Conservation (phyloP, 37 sponge, comb jelly and placozoan genomes). For the Mnemiopsis leidyi region DNA sequence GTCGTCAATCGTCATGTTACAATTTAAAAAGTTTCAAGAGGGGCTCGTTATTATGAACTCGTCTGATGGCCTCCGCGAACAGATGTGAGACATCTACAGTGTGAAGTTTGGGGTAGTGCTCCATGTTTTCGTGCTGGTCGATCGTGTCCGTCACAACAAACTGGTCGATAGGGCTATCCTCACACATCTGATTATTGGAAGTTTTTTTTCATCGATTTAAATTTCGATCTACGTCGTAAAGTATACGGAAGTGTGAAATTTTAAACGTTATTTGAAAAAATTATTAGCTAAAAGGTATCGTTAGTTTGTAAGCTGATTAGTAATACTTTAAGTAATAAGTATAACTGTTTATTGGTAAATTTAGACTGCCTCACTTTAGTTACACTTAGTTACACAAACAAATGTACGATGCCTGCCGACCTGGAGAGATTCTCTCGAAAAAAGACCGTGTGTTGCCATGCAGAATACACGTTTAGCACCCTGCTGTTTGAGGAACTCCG, state of each 20-base stretch:
- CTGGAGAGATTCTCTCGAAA: background rate
- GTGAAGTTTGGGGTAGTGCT: background rate
- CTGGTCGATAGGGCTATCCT: constrained; percentile 43
- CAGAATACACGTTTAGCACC: background rate
- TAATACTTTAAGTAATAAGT: too few relatives aligned
- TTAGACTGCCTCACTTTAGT: too few relatives aligned
- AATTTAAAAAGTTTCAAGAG: background rate
- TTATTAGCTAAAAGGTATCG: too few relatives aligned
- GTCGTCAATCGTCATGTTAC: too few relatives aligned
- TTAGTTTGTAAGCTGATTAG: too few relatives aligned
- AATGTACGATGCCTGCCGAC: too few relatives aligned
- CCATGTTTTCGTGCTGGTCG: constrained; percentile 21
- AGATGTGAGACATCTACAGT: constrained; percentile 36
- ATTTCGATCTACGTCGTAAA: too few relatives aligned
- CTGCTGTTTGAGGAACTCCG: background rate
- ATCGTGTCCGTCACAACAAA: constrained; percentile 63
- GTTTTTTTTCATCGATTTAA: too few relatives aligned
- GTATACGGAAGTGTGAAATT: too few relatives aligned
- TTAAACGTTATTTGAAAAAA: too few relatives aligned
- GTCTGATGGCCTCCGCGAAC: constrained; percentile 49
- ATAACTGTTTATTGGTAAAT: too few relatives aligned
- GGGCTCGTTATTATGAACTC: constrained; percentile 49
- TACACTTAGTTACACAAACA: too few relatives aligned
- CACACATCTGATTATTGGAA: constrained; percentile 22
- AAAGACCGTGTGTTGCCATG: constrained; percentile 59